Evolutionary conservation across 1,140 invertebrate species (phyloP), one percentile per base, ranked within the genome.

Genomic region (Venturia canescens): DNA sequence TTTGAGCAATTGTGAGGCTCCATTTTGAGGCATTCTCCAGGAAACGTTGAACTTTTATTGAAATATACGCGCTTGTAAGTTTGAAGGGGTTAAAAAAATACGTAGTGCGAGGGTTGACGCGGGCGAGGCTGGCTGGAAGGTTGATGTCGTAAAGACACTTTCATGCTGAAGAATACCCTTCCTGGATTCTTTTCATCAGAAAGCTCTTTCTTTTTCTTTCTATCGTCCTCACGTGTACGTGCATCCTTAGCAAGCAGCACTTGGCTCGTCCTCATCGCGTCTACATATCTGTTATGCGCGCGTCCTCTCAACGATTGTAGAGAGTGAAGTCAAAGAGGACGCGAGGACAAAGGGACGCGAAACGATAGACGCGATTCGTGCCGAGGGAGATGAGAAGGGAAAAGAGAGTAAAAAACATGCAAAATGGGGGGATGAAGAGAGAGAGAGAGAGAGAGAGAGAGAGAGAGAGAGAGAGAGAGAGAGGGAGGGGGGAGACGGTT

Each of bases 271-370:
- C 70, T 27, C 48, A 44, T 44, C 82, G 74, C 80, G 81, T n/a
- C 78, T 29, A 26, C 29, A 75, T 75, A 57, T 29, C 50, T 31
- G 38, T 23, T 53, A 29, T 63, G 74, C 13, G 74, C 13, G 57
- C 74, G 57, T 76, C 74, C 53, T 76, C 74, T 76, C 57, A 23
- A 76, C 57, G 74, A 76, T 76, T 76, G 74, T 76, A 76, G 53
- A 82, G 74, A 83, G 81, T 82, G 15, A 81, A 78, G 63, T 78
- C 76, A 79, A 66, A 67, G 69, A 70, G 60, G 75, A 67, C 60
- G 27, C 38, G 44, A 71, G 69, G 76, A 70, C 70, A 77, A 80
- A 67, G 69, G 63, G n/a, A 21, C n/a, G 69, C 34, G 23, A 0
- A 16, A n/a, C 66, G 70, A 34, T 53, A 71, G 48, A 80, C 53